phyloP scores from a whole-genome alignment of 1,140 invertebrate species.

The Diuraphis noxia region DNA sequence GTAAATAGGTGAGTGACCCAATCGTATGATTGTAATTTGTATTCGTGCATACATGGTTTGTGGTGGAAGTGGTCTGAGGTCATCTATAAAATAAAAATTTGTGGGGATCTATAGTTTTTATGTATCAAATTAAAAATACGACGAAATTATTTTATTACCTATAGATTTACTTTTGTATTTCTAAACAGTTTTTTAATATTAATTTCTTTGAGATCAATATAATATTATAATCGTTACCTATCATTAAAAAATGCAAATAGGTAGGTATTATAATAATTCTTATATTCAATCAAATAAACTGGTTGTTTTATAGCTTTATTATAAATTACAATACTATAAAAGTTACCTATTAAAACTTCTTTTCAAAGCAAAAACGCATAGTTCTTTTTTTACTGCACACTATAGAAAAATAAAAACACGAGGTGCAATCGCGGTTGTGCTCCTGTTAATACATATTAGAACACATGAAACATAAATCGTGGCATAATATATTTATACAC shows the following conservation, averaged over 20 bases:
- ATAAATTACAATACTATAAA: background rate
- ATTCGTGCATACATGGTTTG: background rate
- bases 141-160: background rate
- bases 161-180: background rate
- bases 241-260: background rate
- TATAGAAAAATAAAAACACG: too few relatives aligned
- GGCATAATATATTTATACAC: too few relatives aligned
- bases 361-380: too few relatives aligned
- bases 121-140: background rate
- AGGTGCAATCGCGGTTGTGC: too few relatives aligned
- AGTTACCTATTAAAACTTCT: background rate
- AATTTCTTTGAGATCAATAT: background rate
- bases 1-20: slow-evolving; percentile 21
- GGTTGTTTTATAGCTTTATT: background rate
- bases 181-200: background rate
- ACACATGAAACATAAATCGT: background rate
- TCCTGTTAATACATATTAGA: background rate
- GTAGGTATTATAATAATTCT: too few relatives aligned
- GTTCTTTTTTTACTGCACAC: too few relatives aligned
- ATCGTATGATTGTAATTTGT: slow-evolving; percentile 6
- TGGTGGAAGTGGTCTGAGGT: background rate
- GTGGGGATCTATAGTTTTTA: background rate
- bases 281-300: background rate
- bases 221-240: background rate
- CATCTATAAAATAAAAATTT: background rate